Percentiles rank a stretch among this genome's conserved stretches.
Evolutionary conservation across 64 coral and sea anemone genomes (phyloP).

Genomic region (Actinia tenebrosa): DNA sequence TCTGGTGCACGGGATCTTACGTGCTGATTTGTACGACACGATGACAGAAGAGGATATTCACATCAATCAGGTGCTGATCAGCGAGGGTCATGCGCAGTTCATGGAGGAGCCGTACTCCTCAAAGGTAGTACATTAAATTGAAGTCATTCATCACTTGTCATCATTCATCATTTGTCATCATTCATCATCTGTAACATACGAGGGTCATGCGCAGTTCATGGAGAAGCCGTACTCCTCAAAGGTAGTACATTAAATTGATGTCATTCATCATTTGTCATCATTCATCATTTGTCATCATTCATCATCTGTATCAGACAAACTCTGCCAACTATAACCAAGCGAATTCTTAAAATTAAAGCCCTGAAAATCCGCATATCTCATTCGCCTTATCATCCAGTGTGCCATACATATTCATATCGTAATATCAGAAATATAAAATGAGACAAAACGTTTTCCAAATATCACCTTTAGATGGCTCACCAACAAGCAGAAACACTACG

Average conservation of each 20-base stretch:
- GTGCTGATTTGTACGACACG: conserved; percentile 87
- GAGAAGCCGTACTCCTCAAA: conserved; percentile 79
- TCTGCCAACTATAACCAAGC: too few relatives aligned
- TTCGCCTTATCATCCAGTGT: too few relatives aligned
- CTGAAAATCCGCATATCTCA: too few relatives aligned
- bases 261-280: too few relatives aligned
- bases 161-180: too few relatives aligned
- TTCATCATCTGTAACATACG: too few relatives aligned
- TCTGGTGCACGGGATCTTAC: conserved; percentile 59
- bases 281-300: too few relatives aligned
- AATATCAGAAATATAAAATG: not conserved
- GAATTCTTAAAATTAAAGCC: too few relatives aligned
- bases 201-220: conserved; percentile 72
- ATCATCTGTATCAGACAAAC: too few relatives aligned
- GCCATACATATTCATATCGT: too few relatives aligned
- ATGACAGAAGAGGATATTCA: conserved; percentile 89
- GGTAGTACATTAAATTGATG: not conserved
- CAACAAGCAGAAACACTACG: conserved; percentile 37
- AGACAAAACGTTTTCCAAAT: not conserved
- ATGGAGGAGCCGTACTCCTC: conserved; percentile 84
- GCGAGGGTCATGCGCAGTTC: conserved; percentile 67
- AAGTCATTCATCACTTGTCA: too few relatives aligned
- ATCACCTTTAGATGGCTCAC: not conserved
- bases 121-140: conserved; percentile 18
- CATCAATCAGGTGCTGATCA: conserved; percentile 81